Evolutionary conservation across 2,113 vertebrate species (phyloP).

Genomic region (Nycticryphes semicollaris): DNA sequence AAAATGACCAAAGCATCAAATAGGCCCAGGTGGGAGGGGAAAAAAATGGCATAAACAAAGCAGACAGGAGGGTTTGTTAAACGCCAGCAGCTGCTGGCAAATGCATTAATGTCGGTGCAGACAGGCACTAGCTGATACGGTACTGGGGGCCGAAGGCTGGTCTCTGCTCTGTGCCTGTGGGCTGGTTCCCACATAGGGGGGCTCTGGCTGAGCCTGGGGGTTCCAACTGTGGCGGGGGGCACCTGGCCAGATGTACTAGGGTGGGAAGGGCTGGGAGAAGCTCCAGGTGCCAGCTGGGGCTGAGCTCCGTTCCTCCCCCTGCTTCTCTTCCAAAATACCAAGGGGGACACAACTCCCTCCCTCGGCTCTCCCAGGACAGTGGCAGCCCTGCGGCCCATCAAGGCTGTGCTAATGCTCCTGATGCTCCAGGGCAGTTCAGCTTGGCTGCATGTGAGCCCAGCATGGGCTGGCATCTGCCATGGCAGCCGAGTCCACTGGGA

Average conservation of each 20-base stretch:
- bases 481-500: rapidly evolving
- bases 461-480: neutral
- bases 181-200: rapidly evolving
- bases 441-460: neutral
- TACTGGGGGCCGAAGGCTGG: rapidly evolving
- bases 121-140: rapidly evolving
- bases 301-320: neutral
- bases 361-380: rapidly evolving
- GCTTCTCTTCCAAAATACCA: rapidly evolving
- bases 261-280: neutral
- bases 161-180: rapidly evolving
- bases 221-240: rapidly evolving
- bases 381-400: rapidly evolving
- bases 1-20: neutral
- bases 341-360: rapidly evolving
- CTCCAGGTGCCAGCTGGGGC: neutral
- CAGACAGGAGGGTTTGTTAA: neutral
- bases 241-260: neutral
- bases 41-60: neutral
- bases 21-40: neutral
- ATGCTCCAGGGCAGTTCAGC: rapidly evolving
- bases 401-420: too few relatives aligned
- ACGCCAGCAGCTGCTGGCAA: neutral
- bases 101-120: neutral
- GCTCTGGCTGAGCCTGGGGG: neutral